phyloP scores from a whole-genome alignment of 2,113 vertebrate genomes.

The human (Homo sapiens) region GRCh38 chr16:59400001-59400500 shows the following conservation, averaged over 20 bases:
- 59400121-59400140: background rate
- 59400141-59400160: background rate
- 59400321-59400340: background rate
- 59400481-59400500: background rate
- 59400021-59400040: background rate
- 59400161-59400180: background rate
- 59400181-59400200: background rate
- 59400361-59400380: background rate
- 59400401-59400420: background rate
- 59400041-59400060: background rate
- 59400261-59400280: background rate
- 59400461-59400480: background rate
- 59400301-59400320: background rate
- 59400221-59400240: conserved; percentile 19
- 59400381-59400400: background rate
- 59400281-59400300: background rate
- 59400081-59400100: background rate
- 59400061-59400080: background rate
- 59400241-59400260: background rate
- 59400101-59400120: background rate
- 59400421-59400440: background rate
- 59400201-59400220: background rate
- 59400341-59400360: background rate
- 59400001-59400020: background rate
- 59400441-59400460: background rate